phyloP scores from a whole-genome alignment of 2,113 vertebrate genomes.

The Oncorhynchus kisutch region DNA sequence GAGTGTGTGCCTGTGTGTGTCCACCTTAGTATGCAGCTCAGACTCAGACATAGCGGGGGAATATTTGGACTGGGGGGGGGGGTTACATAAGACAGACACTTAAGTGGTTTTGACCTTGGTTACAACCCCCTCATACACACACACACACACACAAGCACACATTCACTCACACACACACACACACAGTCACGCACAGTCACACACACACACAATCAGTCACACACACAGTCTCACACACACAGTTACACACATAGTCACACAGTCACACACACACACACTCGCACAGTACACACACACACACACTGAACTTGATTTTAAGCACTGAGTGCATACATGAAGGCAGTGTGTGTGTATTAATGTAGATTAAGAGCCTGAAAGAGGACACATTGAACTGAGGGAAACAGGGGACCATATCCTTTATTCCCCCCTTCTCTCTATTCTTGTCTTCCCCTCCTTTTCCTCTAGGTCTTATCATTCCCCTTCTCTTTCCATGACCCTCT shows the following conservation, averaged over 20 bases:
- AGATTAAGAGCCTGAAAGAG: slow-evolving; percentile 59
- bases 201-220: too few species aligned
- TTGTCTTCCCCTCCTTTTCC: background rate
- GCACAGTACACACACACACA: background rate
- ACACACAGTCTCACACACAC: too few species aligned
- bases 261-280: too few species aligned
- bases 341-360: slow-evolving; percentile 27
- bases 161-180: too few species aligned
- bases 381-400: slow-evolving; percentile 49
- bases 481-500: slow-evolving; percentile 26
- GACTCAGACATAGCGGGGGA: slow-evolving; percentile 35
- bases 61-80: slow-evolving; percentile 27
- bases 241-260: too few species aligned
- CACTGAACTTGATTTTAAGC: slow-evolving; percentile 55
- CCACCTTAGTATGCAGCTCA: slow-evolving; percentile 64
- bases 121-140: slow-evolving; percentile 27
- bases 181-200: too few species aligned
- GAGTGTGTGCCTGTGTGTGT: slow-evolving; percentile 32
- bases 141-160: background rate
- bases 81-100: slow-evolving; percentile 71
- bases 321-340: slow-evolving; percentile 35
- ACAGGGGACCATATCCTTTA: slow-evolving; percentile 41
- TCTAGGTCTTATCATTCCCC: slow-evolving; percentile 41
- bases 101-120: slow-evolving; percentile 75
- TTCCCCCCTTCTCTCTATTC: too few species aligned